phyloP scores from a whole-genome alignment of 1,140 invertebrate genomes.

The Eulimnadia texana region DNA sequence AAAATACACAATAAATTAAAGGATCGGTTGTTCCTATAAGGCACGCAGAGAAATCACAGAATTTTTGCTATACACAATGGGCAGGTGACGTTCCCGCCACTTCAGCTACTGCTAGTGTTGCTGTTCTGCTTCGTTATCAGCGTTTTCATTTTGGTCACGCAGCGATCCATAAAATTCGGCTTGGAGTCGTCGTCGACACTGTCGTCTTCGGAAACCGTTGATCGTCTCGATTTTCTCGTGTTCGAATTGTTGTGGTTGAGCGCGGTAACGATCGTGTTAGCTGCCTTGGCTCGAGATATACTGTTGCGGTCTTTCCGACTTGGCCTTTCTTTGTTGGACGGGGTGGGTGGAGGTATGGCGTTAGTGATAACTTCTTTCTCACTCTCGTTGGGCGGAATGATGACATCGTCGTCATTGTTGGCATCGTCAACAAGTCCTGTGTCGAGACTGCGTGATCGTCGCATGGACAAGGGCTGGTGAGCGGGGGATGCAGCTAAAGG shows the following conservation, averaged over 20 bases:
- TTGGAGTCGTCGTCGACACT: not conserved
- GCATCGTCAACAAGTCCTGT: constrained; percentile 10
- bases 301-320: constrained; percentile 2
- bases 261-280: constrained; percentile 4
- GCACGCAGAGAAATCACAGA: too few species aligned
- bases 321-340: constrained; percentile 4
- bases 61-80: too few species aligned
- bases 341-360: not conserved
- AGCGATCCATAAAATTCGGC: constrained; percentile 13
- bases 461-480: not conserved
- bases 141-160: constrained; percentile 14
- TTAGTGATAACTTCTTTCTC: not conserved
- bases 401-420: not conserved
- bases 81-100: too few species aligned
- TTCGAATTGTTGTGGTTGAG: not conserved
- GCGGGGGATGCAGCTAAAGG: not conserved
- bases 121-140: constrained; percentile 11
- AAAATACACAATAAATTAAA: too few species aligned
- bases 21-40: too few species aligned
- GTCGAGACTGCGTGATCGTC: constrained; percentile 10
- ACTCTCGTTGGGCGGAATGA: not conserved
- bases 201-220: not conserved
- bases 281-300: constrained; percentile 8
- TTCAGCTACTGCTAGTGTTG: not conserved
- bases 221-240: not conserved